Percentiles rank a stretch among this genome's conserved stretches.
Conservation (phyloP, 2,113 vertebrate genomes). For the Cygnus atratus region DNA sequence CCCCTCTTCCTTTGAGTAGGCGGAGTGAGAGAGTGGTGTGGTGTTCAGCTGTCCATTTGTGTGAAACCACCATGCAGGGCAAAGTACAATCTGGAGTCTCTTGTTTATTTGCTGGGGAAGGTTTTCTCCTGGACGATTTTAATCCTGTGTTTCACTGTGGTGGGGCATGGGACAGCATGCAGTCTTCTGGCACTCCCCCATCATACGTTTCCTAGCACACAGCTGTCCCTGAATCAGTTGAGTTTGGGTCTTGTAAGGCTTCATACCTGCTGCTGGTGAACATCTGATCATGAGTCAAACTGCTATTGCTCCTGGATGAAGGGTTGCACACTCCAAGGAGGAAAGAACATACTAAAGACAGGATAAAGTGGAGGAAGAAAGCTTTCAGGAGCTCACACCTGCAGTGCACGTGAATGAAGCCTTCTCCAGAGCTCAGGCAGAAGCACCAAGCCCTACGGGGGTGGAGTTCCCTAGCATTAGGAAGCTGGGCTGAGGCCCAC, state of each 20-base stretch:
- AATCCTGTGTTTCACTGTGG: not conserved
- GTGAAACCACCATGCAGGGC: not conserved
- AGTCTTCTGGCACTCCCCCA: not conserved
- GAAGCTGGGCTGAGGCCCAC: not conserved
- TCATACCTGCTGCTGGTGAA: not conserved
- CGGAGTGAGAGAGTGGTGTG: too few species aligned
- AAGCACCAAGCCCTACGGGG: not conserved
- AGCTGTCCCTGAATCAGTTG: not conserved
- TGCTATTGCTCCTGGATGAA: not conserved
- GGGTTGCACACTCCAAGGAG: not conserved
- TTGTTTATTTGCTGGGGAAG: not conserved
- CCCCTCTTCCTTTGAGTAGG: too few species aligned
- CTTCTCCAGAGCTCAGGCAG: not conserved
- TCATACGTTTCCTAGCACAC: not conserved
- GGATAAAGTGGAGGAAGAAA: not conserved
- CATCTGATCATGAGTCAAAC: not conserved
- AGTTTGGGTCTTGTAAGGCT: not conserved
- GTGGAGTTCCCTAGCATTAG: not conserved
- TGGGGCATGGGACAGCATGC: not conserved
- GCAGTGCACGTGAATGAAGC: not conserved
- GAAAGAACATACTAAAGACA: not conserved
- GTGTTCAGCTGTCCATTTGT: too few species aligned
- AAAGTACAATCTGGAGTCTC: not conserved
- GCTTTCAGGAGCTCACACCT: not conserved
- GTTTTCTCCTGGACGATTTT: not conserved